A percentile compares a stretch with the other conserved stretches of the same genome.
These are phyloP conservation scores for Sesamia nonagrioides DNA, from an alignment of 1,140 invertebrate genomes.

Conservation along the genomic window DNA sequence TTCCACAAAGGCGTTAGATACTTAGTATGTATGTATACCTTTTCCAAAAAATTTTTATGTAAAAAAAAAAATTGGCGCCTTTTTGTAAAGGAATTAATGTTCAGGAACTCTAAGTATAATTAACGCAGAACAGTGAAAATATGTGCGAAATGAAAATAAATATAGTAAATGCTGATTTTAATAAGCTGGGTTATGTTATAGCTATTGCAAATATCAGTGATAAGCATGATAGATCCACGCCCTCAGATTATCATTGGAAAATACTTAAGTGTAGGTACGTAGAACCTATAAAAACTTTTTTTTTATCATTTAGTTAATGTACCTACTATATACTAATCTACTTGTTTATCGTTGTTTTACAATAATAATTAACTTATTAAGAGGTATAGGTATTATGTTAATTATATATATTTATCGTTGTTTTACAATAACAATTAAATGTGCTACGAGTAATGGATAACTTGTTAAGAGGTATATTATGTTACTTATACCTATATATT, in stretches of 20 bases:
- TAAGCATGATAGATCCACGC: conserved; percentile 80
- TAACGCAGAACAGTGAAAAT: neutral
- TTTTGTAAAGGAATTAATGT: neutral
- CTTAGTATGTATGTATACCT: no score
- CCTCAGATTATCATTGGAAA: conserved; percentile 84
- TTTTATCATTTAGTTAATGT: neutral
- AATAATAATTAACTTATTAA: neutral
- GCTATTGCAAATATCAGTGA: conserved; percentile 75
- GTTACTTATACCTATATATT: neutral
- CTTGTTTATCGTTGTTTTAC: no score
- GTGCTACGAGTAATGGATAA: neutral
- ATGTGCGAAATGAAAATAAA: conserved; percentile 40
- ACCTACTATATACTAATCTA: no score
- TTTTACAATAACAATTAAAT: no score
- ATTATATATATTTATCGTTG: neutral
- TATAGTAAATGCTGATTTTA: conserved; percentile 67
- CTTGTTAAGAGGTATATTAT: no score
- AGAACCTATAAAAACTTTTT: neutral
- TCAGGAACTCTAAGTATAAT: no score
- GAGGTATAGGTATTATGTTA: no score
- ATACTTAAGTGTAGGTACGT: conserved; percentile 85
- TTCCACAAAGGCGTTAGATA: no score
- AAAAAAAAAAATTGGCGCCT: neutral
- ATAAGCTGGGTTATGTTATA: conserved; percentile 71
- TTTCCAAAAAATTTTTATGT: no score